Evolutionary conservation across 2,888 invertebrate species (phyloP), one percentile per base, ranked within the genome.

Genomic region (Thera obeliscata): DNA sequence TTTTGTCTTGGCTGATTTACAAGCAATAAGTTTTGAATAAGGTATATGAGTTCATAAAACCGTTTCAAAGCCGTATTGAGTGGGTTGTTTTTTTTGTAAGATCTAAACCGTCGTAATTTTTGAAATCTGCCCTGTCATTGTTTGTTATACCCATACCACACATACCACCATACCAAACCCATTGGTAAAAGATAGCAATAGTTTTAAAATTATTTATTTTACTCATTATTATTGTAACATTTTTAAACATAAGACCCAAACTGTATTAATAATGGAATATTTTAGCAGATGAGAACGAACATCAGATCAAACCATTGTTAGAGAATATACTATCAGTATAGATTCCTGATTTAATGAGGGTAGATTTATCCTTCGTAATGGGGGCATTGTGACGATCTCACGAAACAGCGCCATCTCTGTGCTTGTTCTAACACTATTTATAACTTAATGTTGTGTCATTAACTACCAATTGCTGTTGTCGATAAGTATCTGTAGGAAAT

Each of bases 351-450:
- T n/a, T 7, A 46, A 46, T 46, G 43, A 46, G 7, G 43, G 43
- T 46, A 46, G 43, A 50, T 33, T 12, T 8, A 22, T 48, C 48
- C 36, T 59, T 50, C 36, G 22, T 22, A 46, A 59, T 64, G 58
- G 54, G 58, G 56, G 59, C 64, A 22, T 33, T 49, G 22, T 58
- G 22, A 57, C 36, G 12, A 56, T 48, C 38, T 33, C 5, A 46
- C 33, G 38, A 52, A 11, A 5, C 43, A 41, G n/a, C 50, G 52
- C 43, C 41, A 33, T 41, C 50, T 49, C 1, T 64, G 54, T 52
- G 54, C 64, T 64, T 64, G 12, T 46, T 54, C n/a, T 64, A 64
- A 64, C 64, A 54, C 7, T 38, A 50, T 50, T 48, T 58, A 58
- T 58, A 50, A 50, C 50, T 22, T 2, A 22, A 12, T 50, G 7